Conservation (phyloP, 2,797 vertebrate species). For the Coranthus polyacanthus region DNA sequence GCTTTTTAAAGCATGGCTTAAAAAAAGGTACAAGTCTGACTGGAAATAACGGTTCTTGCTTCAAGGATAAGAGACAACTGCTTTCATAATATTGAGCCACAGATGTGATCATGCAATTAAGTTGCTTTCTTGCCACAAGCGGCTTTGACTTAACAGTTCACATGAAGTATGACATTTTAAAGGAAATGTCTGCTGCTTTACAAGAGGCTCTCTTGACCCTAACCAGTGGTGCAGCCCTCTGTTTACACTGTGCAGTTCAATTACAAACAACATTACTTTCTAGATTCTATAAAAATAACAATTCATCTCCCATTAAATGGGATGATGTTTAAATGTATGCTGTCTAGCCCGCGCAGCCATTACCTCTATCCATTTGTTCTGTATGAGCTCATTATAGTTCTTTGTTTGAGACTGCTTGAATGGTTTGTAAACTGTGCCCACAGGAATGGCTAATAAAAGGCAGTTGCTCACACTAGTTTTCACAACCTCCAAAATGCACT, state of each 20-base stretch:
- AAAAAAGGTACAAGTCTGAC: slow-evolving; percentile 26
- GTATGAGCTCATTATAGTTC: slow-evolving; percentile 67
- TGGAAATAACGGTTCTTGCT: slow-evolving; percentile 34
- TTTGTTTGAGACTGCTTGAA: slow-evolving; percentile 55
- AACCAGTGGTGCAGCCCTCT: slow-evolving; percentile 9
- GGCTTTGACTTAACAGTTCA: slow-evolving; percentile 3
- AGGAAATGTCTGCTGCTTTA: slow-evolving; percentile 11
- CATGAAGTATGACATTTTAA: slow-evolving; percentile 9
- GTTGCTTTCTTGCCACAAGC: background rate
- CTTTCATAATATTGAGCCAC: slow-evolving; percentile 20
- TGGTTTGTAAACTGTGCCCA: slow-evolving; percentile 67
- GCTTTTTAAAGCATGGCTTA: slow-evolving; percentile 50
- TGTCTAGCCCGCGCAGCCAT: slow-evolving; percentile 32
- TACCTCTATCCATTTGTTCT: slow-evolving; percentile 61
- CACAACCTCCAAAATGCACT: slow-evolving; percentile 43
- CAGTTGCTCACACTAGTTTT: slow-evolving; percentile 35
- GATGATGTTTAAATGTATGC: slow-evolving; percentile 52
- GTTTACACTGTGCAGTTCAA: slow-evolving; percentile 43
- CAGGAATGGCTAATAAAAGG: slow-evolving; percentile 68
- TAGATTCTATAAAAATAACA: slow-evolving; percentile 65
- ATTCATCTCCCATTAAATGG: slow-evolving; percentile 64
- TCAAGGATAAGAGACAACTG: slow-evolving; percentile 13
- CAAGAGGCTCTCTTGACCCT: slow-evolving; percentile 2
- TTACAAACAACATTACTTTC: slow-evolving; percentile 58
- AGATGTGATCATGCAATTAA: slow-evolving; percentile 34